A percentile compares a stretch with the other conserved stretches of the same genome.
phyloP scores from a whole-genome alignment of 1,140 invertebrate species.

The Lysiphlebus fabarum region DNA sequence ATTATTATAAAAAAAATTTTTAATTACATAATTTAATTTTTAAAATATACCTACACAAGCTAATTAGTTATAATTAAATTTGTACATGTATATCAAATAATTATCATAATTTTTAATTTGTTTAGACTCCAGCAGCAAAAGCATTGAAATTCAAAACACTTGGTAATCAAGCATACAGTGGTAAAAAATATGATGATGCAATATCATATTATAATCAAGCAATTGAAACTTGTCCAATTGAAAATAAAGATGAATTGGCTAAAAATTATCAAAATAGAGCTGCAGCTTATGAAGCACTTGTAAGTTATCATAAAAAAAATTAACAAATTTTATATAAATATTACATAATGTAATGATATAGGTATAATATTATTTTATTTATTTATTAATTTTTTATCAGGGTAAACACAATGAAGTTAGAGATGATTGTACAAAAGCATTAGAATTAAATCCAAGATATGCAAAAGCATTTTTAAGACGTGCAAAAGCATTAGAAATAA shows the following conservation, averaged over 20 bases:
- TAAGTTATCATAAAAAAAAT: conserved; percentile 38
- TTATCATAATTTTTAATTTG: conserved; percentile 23
- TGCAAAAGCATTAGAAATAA: conserved; percentile 78
- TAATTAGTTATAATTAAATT: not conserved
- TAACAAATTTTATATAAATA: too few relatives aligned
- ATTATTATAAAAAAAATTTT: conserved; percentile 3
- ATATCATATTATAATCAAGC: conserved; percentile 85
- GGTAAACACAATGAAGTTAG: conserved; percentile 83
- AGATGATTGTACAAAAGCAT: conserved; percentile 80
- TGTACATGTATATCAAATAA: too few relatives aligned
- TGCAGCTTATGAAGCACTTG: conserved; percentile 88
- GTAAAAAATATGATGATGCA: conserved; percentile 83
- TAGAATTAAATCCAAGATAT: conserved; percentile 84
- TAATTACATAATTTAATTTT: conserved; percentile 3
- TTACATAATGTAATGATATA: not conserved
- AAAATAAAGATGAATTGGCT: conserved; percentile 72
- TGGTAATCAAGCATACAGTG: conserved; percentile 86
- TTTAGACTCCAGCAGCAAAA: conserved; percentile 63
- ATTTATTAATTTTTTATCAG: conserved; percentile 38
- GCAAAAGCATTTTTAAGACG: conserved; percentile 82
- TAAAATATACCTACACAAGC: not conserved
- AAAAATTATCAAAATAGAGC: conserved; percentile 95
- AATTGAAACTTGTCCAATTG: conserved; percentile 77
- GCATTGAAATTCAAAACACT: conserved; percentile 77
- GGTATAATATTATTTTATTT: not conserved